Base-by-base conservation (phyloP, 2,888 invertebrate species). In the Cryptocephalus primarius region DNA sequence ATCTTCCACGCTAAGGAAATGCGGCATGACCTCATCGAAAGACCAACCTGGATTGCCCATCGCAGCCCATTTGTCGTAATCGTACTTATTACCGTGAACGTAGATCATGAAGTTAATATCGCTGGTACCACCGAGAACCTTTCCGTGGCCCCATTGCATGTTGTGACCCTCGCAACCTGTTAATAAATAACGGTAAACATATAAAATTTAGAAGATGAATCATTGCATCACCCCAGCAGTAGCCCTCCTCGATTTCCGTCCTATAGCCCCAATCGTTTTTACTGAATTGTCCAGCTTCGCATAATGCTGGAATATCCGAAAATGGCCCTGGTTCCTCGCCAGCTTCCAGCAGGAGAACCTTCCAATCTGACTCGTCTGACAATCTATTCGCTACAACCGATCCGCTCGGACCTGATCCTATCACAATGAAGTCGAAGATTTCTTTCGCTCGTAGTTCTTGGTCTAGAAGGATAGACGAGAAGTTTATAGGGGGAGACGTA, bases 391-490 rank as follows among this genome's bases (percentile, higher is more conserved):
- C 87, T 6, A 88, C 48, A 0, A 82, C 78, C 49, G 87, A 85
- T 2, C 88, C 88, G 0, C 88, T 85, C 0, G 85, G 85, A 3
- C 88, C 88, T 0, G 85, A 87, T 1, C 88, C 88, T 4, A 88
- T 79, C n/a, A 85, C 68, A 42, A 86, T 80, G 55, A 86, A 90
- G 61, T 87, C 88, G 58, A 84, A 86, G 22, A 6, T 61, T 81
- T 33, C 0, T 13, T 36, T 6, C 22, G 22, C 3, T 2, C 2
- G 22, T 22, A 22, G 22, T 22, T 4, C 22, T 22, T 22, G 22
- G 6, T 22, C 22, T 22, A 22, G 22, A 22, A 22, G 6, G 6
- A 22, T 22, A 4, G 6, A 22, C 22, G 3, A 22, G 2, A 4
- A 6, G 22, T 6, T 22, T 22, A 6, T 22, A 2, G 3, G 22